Evolutionary conservation across 2,888 invertebrate species (phyloP).

Genomic region (Noctuana brunneofusca): DNA sequence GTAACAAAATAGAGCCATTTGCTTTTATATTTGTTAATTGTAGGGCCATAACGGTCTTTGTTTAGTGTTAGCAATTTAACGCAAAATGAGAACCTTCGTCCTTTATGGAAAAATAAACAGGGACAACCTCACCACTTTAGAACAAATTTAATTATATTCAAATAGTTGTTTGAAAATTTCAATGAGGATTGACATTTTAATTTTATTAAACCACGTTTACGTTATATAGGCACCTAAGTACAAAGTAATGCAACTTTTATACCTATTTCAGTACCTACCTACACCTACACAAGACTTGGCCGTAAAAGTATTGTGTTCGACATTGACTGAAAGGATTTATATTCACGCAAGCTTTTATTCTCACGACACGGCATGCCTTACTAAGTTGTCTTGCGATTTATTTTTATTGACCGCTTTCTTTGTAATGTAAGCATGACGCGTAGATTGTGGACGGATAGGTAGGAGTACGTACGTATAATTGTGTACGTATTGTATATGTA

Average conservation of each 20-base stretch:
- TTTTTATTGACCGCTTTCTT: slow-evolving; percentile 27
- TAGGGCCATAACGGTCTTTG: slow-evolving; percentile 62
- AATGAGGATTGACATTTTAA: background rate
- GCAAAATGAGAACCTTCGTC: slow-evolving; percentile 43
- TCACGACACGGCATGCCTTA: slow-evolving; percentile 24
- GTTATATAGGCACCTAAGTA: too few species aligned
- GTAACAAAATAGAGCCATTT: slow-evolving; percentile 65
- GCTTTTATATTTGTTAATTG: slow-evolving; percentile 65
- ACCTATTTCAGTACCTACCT: background rate
- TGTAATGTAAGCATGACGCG: slow-evolving; percentile 1
- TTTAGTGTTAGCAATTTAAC: slow-evolving; percentile 57
- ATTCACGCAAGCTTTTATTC: slow-evolving; percentile 38
- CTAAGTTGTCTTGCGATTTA: slow-evolving; percentile 25
- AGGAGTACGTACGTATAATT: background rate
- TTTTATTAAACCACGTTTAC: too few species aligned
- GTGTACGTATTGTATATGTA: too few species aligned
- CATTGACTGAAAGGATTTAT: slow-evolving; percentile 36
- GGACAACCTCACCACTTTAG: slow-evolving; percentile 13
- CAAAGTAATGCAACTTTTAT: background rate
- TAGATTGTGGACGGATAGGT: background rate
- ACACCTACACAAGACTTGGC: slow-evolving; percentile 10
- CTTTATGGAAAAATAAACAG: slow-evolving; percentile 39
- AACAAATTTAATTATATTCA: slow-evolving; percentile 11
- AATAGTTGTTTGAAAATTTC: slow-evolving; percentile 2
- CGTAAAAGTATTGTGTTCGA: slow-evolving; percentile 29